Conservation (phyloP, 2,888 invertebrate genomes). For the Drosophila ustulata region DNA sequence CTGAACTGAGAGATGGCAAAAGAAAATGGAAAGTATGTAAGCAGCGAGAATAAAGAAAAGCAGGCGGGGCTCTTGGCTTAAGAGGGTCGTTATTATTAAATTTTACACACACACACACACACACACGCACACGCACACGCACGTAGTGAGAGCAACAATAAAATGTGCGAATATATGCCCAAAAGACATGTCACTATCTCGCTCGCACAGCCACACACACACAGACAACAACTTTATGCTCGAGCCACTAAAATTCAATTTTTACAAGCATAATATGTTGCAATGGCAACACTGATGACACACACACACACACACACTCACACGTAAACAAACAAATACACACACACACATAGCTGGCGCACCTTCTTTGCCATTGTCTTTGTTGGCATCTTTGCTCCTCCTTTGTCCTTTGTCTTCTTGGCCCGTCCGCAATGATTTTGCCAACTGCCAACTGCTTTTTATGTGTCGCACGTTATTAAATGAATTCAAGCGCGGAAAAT, state of each 20-base stretch:
- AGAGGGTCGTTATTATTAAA: constrained; percentile 79
- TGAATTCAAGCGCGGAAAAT: constrained; percentile 77
- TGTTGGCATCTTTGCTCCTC: constrained; percentile 3
- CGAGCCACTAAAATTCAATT: constrained; percentile 76
- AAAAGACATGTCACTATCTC: constrained; percentile 59
- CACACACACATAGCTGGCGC: constrained; percentile 4
- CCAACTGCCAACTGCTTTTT: constrained; percentile 78
- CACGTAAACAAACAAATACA: constrained; percentile 27
- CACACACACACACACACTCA: constrained; percentile 31
- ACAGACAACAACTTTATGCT: constrained; percentile 49
- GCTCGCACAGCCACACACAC: constrained; percentile 26
- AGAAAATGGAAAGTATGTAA: constrained; percentile 41
- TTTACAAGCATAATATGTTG: constrained; percentile 79
- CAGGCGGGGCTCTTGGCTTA: constrained; percentile 56
- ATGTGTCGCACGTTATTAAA: constrained; percentile 79
- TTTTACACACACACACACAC: constrained; percentile 63
- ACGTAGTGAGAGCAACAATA: constrained; percentile 50
- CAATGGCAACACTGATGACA: constrained; percentile 72
- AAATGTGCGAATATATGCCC: constrained; percentile 72
- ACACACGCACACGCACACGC: constrained; percentile 46
- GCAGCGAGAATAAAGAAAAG: constrained; percentile 36
- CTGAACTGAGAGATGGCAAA: background rate
- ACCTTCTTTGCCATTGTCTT: constrained; percentile 33
- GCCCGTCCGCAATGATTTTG: constrained; percentile 67
- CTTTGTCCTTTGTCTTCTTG: constrained; percentile 15